Conservation (phyloP, 2,888 invertebrate genomes). For the Oscheius sp. region DNA sequence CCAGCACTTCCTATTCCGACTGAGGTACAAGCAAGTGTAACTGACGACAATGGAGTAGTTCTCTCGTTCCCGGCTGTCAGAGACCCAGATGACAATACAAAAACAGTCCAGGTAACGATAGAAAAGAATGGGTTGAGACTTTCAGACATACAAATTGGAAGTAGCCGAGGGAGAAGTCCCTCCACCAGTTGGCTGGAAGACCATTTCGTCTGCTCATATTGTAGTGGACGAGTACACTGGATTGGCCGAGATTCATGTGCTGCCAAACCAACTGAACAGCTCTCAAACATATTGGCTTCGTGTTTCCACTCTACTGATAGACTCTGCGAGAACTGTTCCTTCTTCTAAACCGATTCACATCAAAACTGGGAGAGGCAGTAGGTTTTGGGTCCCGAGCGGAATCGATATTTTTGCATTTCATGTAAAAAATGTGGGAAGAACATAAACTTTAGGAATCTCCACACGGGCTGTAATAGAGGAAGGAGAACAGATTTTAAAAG, state of each 20-base stretch:
- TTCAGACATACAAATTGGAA: conserved; percentile 51
- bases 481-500: conserved; percentile 42
- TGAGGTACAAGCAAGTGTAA: conserved; percentile 48
- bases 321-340: conserved; percentile 50
- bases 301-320: conserved; percentile 45
- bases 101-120: conserved; percentile 45
- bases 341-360: conserved; percentile 58
- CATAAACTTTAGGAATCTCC: conserved; percentile 41
- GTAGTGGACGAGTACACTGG: conserved; percentile 37
- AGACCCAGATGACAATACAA: conserved; percentile 58
- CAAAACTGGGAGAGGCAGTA: conserved; percentile 57
- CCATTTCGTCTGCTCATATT: conserved; percentile 11
- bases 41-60: conserved; percentile 53
- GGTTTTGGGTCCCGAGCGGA: conserved; percentile 26
- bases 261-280: conserved; percentile 40
- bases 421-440: background rate
- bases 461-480: conserved; percentile 45
- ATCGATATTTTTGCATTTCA: background rate
- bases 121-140: too few species aligned
- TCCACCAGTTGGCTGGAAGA: conserved; percentile 47
- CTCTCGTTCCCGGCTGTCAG: conserved; percentile 53
- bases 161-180: conserved; percentile 50
- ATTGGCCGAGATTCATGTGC: conserved; percentile 34
- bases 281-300: conserved; percentile 57
- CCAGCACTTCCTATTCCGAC: conserved; percentile 59